Evolutionary conservation across 2,113 vertebrate species (phyloP).

Genomic region (Coracopsis vasa): DNA sequence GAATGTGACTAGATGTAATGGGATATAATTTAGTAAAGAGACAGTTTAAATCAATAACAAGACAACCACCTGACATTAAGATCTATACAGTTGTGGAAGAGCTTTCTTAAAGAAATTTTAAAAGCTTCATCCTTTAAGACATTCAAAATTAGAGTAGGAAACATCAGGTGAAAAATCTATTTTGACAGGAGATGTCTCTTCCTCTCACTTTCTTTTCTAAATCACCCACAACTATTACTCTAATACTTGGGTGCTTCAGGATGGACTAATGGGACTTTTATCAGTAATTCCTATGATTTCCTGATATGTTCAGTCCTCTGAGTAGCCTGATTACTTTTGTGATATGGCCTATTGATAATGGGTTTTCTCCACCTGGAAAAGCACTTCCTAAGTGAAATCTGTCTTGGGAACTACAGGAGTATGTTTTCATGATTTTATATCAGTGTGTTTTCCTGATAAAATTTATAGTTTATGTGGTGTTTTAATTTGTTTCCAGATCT

Average conservation of each 20-base stretch:
- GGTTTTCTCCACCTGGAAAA: slow-evolving; percentile 6
- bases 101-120: not conserved
- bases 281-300: not conserved
- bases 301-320: not conserved
- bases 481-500: not conserved
- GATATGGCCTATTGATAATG: not conserved
- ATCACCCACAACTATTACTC: not conserved
- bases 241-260: not conserved
- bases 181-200: not conserved
- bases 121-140: not conserved
- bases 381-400: not conserved
- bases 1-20: not conserved
- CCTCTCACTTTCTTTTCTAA: not conserved
- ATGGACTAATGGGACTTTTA: not conserved
- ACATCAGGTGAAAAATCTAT: not conserved
- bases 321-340: not conserved
- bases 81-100: not conserved
- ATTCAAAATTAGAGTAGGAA: slow-evolving; percentile 8
- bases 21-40: slow-evolving; percentile 19
- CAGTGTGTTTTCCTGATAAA: not conserved
- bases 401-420: not conserved
- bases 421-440: not conserved
- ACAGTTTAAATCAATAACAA: slow-evolving; percentile 14
- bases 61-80: not conserved
- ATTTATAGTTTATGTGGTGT: not conserved